Evolutionary conservation across 2,113 vertebrate genomes (phyloP), one percentile per base, ranked within the genome.

Genomic region (Sylvietta virens): DNA sequence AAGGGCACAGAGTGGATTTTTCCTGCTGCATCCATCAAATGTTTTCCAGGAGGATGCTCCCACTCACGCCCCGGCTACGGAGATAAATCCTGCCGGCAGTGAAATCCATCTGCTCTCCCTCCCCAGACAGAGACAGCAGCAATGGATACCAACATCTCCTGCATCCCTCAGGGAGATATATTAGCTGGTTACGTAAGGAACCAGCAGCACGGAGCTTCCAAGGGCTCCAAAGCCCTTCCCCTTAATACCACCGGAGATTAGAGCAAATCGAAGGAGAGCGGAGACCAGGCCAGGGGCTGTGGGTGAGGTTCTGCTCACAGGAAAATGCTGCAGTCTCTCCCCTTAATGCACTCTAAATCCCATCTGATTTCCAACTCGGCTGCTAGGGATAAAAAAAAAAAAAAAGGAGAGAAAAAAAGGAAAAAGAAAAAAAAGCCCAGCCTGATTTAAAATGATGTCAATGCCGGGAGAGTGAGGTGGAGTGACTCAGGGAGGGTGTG

Each of bases 331-430:
- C 91, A 70, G 70, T 2, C 70, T 92, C 93, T 87, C 78, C 73
- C 65, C 56, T 88, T 91, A 92, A 97, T 94, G 95, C 92, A 95
- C 67, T 86, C 51, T 16, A 91, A 97, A 94, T 92, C 95, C 94
- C 95, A 91, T 26, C 91, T 94, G 94, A 92, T 87, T 96, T 80
- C 71, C 74, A 62, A 21, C 57, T 53, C 37, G 17, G 93, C 80
- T 76, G 72, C 54, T 83, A 27, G 19, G 11, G 27, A 9, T 11
- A 33, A 6, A 11, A 13, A 14, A 11, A 11, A 1, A 5, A 12
- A 6, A 12, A 6, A 21, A 8, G 12, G 6, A 11, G 3, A 3
- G 13, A 5, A 27, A 33, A 22, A 16, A 7, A 4, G 1, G 1
- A 0, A 6, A 3, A 6, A 14, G 37, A 23, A 9, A 14, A n/a